A percentile compares a stretch with the other conserved stretches of the same genome.
phyloP scores from a whole-genome alignment of 2,797 vertebrate species.

The Chiloscyllium punctatum region DNA sequence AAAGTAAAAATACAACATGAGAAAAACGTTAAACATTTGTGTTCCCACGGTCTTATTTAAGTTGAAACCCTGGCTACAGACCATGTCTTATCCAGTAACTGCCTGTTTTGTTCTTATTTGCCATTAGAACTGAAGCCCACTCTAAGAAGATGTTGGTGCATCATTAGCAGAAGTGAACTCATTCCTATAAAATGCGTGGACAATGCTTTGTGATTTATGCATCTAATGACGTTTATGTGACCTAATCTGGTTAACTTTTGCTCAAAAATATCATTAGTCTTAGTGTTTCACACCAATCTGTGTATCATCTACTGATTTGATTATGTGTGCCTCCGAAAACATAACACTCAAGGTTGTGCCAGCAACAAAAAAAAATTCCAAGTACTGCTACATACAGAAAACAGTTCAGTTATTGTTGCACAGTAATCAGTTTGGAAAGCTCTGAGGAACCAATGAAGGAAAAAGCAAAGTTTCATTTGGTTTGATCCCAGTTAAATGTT shows the following conservation, averaged over 20 bases:
- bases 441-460: background rate
- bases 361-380: background rate
- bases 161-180: background rate
- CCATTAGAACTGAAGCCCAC: background rate
- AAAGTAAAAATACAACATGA: conserved; percentile 14
- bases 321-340: background rate
- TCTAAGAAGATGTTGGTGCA: background rate
- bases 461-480: background rate
- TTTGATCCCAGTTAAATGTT: background rate
- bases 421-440: background rate
- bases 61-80: background rate
- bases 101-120: background rate
- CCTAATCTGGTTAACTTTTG: background rate
- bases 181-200: background rate
- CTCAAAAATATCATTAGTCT: background rate
- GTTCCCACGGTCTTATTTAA: conserved; percentile 24
- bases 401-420: background rate
- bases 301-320: background rate
- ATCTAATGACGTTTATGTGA: background rate
- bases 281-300: background rate
- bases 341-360: background rate
- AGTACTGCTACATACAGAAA: background rate
- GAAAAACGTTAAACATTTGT: background rate
- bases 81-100: background rate
- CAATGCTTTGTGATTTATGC: conserved; percentile 11